A percentile compares a stretch with the other conserved stretches of the same genome.
phyloP scores from a whole-genome alignment of 1,140 invertebrate species.

The Aphaenogaster ashmeadi region DNA sequence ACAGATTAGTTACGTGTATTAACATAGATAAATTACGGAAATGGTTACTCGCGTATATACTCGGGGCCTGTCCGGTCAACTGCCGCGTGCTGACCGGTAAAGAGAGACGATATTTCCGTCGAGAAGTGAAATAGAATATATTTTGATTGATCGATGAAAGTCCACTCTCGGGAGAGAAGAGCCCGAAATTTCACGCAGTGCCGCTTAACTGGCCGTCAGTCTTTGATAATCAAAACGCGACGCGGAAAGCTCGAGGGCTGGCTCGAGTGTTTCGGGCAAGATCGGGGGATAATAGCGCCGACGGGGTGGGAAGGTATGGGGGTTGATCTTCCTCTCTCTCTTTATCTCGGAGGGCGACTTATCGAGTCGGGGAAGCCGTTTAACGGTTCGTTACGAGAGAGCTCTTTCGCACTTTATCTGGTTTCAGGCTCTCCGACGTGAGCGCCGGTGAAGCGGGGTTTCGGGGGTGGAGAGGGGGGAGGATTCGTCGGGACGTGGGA shows the following conservation, averaged over 20 bases:
- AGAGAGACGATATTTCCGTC: background rate
- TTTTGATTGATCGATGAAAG: conserved; percentile 41
- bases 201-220: conserved; percentile 23
- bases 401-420: conserved; percentile 75
- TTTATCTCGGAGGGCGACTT: conserved; percentile 67
- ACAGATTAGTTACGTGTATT: conserved; percentile 41
- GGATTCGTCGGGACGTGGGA: conserved; percentile 36
- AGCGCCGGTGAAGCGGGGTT: conserved; percentile 27
- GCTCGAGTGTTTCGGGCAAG: conserved; percentile 55
- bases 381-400: conserved; percentile 76
- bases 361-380: conserved; percentile 72
- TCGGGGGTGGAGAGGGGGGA: background rate
- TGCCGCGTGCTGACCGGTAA: background rate
- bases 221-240: conserved; percentile 56
- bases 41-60: background rate
- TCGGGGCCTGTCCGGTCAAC: background rate
- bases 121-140: background rate
- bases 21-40: conserved; percentile 42
- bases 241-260: background rate
- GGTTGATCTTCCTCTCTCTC: conserved; percentile 15
- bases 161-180: background rate
- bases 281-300: conserved; percentile 71
- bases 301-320: conserved; percentile 61
- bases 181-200: conserved; percentile 17
- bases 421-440: conserved; percentile 38